Percentiles rank a stretch among this genome's conserved stretches.
Evolutionary conservation across 2,888 invertebrate genomes (phyloP).

Genomic region (Drosophila monieri): DNA sequence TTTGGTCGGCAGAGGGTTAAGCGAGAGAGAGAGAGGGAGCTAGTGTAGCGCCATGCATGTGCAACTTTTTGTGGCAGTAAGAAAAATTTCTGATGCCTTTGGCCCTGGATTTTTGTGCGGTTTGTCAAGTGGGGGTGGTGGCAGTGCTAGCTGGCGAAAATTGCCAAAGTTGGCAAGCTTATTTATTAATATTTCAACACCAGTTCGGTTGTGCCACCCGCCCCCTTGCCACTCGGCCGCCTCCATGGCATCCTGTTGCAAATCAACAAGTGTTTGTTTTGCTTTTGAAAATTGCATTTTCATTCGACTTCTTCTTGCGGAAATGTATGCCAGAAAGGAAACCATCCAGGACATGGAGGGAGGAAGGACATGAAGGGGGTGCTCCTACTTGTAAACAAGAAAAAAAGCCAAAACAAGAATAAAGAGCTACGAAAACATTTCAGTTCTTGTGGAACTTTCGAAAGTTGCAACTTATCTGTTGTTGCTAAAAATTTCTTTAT

Average conservation of each 20-base stretch:
- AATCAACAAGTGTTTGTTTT: slow-evolving; percentile 64
- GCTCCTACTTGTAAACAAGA: slow-evolving; percentile 24
- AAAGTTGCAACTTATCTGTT: slow-evolving; percentile 80
- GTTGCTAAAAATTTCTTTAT: slow-evolving; percentile 46
- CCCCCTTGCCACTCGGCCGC: neutral
- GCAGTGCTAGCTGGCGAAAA: slow-evolving; percentile 27
- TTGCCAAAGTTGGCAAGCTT: slow-evolving; percentile 49
- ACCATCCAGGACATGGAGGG: too few relatives aligned
- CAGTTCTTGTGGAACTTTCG: slow-evolving; percentile 65
- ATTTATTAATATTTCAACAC: slow-evolving; percentile 59
- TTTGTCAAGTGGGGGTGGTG: slow-evolving; percentile 22
- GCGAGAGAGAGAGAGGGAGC: neutral
- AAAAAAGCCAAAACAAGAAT: slow-evolving; percentile 47
- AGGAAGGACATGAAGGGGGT: neutral
- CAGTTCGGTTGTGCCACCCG: slow-evolving; percentile 30
- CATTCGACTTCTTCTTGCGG: slow-evolving; percentile 44
- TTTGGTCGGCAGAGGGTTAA: slow-evolving; percentile 29
- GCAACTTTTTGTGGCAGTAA: slow-evolving; percentile 43
- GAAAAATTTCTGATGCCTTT: slow-evolving; percentile 34
- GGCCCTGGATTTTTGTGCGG: slow-evolving; percentile 13
- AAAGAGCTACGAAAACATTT: slow-evolving; percentile 73
- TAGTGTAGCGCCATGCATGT: slow-evolving; percentile 31
- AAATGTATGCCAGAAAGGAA: slow-evolving; percentile 54
- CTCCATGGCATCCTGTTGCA: slow-evolving; percentile 5
- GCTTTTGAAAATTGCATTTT: slow-evolving; percentile 56